Base-by-base conservation (phyloP, 1,140 invertebrate genomes). In the Dysdera silvatica region DNA sequence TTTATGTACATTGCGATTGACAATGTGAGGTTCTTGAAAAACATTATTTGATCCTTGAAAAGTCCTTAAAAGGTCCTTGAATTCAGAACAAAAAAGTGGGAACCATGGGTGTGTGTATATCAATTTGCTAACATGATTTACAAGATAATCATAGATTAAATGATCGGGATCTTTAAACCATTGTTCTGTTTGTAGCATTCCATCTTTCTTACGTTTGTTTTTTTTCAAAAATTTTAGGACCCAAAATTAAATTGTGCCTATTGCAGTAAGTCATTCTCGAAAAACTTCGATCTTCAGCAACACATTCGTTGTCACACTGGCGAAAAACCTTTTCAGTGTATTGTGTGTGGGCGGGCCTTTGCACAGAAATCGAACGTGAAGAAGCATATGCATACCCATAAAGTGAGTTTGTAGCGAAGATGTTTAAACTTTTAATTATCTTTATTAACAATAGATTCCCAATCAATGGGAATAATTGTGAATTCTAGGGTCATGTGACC, bases 311-410 rank as follows among this genome's bases (percentile, higher is more conserved):
- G 83, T 48, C 85, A 86, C 71, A 86, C 84, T 70, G 84, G 73
- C 18, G 79, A 80, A 68, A 80, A 80, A 66, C 79, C 79, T 23
- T 80, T 79, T 65, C 78, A 80, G 68, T 80, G 79, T 67, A 74
- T 79, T 59, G 78, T 80, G 0, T 81, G 79, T 73, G 79, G 79
- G 2, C 69, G 78, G 52, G 79, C 77, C 3, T 80, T 81, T 71
- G 82, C 93, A 18, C 95, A 98, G 76, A 97, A 97, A 75, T 94
- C 93, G 0, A 95, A 98, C 74, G 81, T 98, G 54, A 94, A 94
- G 56, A 98, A 98, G 75, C 94, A 98, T 76, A 94, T 96, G 75
- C 90, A 95, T 76, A 96, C 93, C 20, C 94, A 98, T 76, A 79
- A 79, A 70, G 77, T 79, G 69, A 64, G 16, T 29, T 31, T n/a